Evolutionary conservation across 2,113 vertebrate species (phyloP), one percentile per base, ranked within the genome.

Genomic region (Capricornis sumatraensis): DNA sequence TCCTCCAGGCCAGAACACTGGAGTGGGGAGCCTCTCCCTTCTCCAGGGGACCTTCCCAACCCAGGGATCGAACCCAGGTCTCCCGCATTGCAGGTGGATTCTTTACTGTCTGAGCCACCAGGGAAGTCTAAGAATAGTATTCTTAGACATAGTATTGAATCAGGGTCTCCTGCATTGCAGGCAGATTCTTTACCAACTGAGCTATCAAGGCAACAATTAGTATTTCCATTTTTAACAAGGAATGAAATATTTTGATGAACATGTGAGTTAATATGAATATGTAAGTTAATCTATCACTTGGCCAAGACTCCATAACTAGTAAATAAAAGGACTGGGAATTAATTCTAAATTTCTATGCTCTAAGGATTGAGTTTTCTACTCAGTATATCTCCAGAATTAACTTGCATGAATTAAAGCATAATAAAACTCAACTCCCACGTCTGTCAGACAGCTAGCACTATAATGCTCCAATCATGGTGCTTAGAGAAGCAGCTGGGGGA

Each of bases 361-460:
- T 15, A 57, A 52, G 43, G 5, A 76, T 12, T 81, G n/a, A 83
- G 5, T 83, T 27, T 90, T 87, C 16, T 47, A n/a, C 3, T 87
- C 71, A 76, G 7, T 43, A 3, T 7, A 91, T 57, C 47, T 57
- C n/a, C 47, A 95, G 40, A 95, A 62, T n/a, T 43, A 8, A n/a
- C 10, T 58, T 78, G 7, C 47, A 78, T 78, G 40, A 93, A 83
- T 83, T 95, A 57, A 95, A 93, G 50, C 60, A 93, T 64, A 94
- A 45, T 40, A 81, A 43, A 91, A 45, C 57, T 64, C 91, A 78
- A 11, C 87, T 90, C 5, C 28, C 6, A 21, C 27, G 52, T 2
- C 83, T 27, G 2, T 60, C 52, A 60, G 6, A 81, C 2, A 50
- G 45, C 43, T 83, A 33, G 40, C 33, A 87, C 28, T 57, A 45